phyloP scores from a whole-genome alignment of 1,140 invertebrate species.

The Harlomillsia oculata region DNA sequence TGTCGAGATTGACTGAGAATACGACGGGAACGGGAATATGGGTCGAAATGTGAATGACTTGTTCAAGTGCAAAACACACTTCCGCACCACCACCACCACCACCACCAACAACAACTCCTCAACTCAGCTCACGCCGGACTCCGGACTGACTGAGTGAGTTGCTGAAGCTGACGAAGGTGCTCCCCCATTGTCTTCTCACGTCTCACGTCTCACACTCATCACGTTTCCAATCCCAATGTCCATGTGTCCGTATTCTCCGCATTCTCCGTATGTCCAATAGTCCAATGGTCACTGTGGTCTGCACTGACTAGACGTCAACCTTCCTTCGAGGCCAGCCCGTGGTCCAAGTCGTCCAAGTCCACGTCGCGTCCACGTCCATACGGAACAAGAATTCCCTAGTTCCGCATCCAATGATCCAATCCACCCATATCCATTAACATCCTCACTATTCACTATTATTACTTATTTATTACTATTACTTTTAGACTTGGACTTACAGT shows the following conservation, averaged over 20 bases:
- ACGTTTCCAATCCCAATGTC: neutral
- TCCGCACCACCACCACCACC: slow-evolving; percentile 21
- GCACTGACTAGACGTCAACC: too few relatives aligned
- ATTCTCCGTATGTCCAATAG: neutral
- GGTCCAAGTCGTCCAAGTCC: too few relatives aligned
- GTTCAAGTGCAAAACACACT: slow-evolving; percentile 32
- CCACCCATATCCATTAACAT: too few relatives aligned
- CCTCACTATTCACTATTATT: too few relatives aligned
- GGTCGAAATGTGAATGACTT: slow-evolving; percentile 36
- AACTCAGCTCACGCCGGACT: neutral
- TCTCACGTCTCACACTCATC: neutral
- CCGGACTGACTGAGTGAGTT: neutral
- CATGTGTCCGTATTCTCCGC: neutral
- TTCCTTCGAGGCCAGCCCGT: too few relatives aligned
- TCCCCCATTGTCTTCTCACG: neutral
- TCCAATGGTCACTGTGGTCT: too few relatives aligned
- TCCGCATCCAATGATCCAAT: too few relatives aligned
- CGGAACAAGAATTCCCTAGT: too few relatives aligned
- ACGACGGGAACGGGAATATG: slow-evolving; percentile 11
- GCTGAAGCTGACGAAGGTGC: neutral
- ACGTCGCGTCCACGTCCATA: too few relatives aligned
- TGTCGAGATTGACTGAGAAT: neutral
- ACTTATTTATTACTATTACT: too few relatives aligned
- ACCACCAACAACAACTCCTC: neutral
- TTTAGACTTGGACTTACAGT: too few relatives aligned